Base-by-base conservation (phyloP, 2,888 invertebrate species). In the Orthosia gothica region DNA sequence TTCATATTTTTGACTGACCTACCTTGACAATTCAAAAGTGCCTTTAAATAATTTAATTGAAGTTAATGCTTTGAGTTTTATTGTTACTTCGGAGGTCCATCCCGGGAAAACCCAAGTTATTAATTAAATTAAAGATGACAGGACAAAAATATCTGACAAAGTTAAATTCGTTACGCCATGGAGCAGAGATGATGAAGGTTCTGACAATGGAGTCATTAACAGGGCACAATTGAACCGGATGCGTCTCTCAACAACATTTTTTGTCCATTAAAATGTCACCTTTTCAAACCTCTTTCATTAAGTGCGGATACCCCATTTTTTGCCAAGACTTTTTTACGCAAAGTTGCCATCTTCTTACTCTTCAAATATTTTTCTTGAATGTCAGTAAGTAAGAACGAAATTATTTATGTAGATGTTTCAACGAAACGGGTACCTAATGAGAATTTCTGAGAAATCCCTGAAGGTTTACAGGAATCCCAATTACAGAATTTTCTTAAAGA, bases 201-300 rank as follows among this genome's bases (percentile, higher is more conserved):
- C 23, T 18, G 26, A n/a, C 50, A 49, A 23, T 23, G 16, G 18
- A 40, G n/a, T 67, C 63, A 50, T 58, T 52, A 66, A 13, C 45
- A 67, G 49, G 57, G 18, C 18, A 64, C 59, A 55, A 74, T 23
- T 54, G 61, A 79, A 45, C 40, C 76, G 69, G 81, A 75, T 79
- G n/a, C 40, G 16, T 7, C 18, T 57, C 62, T 1, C 5, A 55
- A 62, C 3, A 57, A 57, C n/a, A 23, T 61, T 61, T 69, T 66
- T 66, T 61, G 64, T 32, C 7, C n/a, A 20, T 18, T 49, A n/a
- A 71, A 61, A 45, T 58, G 32, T 23, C 18, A 58, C 16, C 2
- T 50, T 72, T 50, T 16, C 9, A 68, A 54, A 12, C 13, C 32
- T 54, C 5, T 52, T 54, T 54, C 15, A 47, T 47, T 23, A 49